Percentiles rank a stretch among this genome's conserved stretches.
Conservation (phyloP, 2,797 vertebrate species). For the Pteropus rufus region DNA sequence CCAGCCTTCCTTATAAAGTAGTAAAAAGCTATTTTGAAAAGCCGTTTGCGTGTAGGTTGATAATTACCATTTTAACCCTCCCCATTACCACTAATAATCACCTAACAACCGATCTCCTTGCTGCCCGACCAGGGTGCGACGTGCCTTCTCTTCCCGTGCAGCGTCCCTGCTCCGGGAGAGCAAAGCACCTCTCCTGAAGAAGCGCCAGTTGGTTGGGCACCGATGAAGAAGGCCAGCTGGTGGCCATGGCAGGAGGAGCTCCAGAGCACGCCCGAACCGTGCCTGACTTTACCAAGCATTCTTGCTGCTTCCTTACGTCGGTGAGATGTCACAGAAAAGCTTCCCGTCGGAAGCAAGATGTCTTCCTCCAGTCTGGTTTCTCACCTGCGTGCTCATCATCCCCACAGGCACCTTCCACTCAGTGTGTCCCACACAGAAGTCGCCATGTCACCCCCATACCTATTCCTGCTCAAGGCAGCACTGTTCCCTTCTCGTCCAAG, state of each 20-base stretch:
- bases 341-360: not conserved
- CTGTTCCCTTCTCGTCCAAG: not conserved
- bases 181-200: not conserved
- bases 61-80: not conserved
- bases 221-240: not conserved
- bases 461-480: not conserved
- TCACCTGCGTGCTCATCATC: not conserved
- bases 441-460: not conserved
- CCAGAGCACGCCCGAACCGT: not conserved
- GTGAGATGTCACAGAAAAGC: not conserved
- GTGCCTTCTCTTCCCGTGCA: too few relatives aligned
- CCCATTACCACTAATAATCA: not conserved
- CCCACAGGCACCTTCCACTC: not conserved
- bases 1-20: not conserved
- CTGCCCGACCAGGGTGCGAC: too few relatives aligned
- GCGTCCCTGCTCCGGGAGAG: not conserved
- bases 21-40: not conserved
- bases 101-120: not conserved
- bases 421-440: not conserved
- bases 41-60: not conserved
- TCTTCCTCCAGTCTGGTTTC: not conserved
- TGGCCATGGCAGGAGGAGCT: fast-evolving
- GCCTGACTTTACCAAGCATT: not conserved
- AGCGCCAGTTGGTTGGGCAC: not conserved
- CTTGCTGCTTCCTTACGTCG: not conserved